Base-by-base conservation (phyloP, 2,888 invertebrate species). In the Tenthredo scrophulariae region DNA sequence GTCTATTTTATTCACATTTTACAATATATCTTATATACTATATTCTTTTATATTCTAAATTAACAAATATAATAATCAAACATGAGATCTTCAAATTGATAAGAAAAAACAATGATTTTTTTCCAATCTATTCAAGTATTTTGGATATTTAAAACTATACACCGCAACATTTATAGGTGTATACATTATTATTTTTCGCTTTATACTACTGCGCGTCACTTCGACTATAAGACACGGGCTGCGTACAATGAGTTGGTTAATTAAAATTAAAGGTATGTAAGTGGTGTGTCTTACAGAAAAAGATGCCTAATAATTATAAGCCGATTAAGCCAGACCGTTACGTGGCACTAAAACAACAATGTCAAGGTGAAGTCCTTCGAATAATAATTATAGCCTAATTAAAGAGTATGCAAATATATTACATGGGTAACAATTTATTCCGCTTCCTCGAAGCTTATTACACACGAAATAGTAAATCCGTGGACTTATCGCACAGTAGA, bases 371-470 rank as follows among this genome's bases (percentile, higher is more conserved):
- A 29, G 75, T 75, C 75, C 75, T 75, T 75, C 46, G 40, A 75
- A 22, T 43, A 75, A 40, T 33, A 72, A 40, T 37, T 37, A 75
- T 22, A 75, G 43, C 43, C n/a, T 26, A 46, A 46, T 75, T 75
- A 62, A 62, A 75, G 43, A 75, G 26, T 46, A 75, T 75, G 75
- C 46, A 46, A 75, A 75, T 70, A 75, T 70, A 15, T n/a, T 9
- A 37, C 70, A 70, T 7, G 40, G n/a, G 70, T 40, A 33, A n/a
- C n/a, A 33, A n/a, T 70, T n/a, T n/a, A 40, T 18, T 70, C 29
- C 9, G 7, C 37, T 37, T 70, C n/a, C 70, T 7, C 29, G 29
- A 40, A 2, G n/a, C 40, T 9, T 33, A 29, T 10, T 29, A 29
- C 15, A 29, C 29, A 18, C 50, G 50, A 50, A 50, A 50, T 18